Evolutionary conservation across 2,113 vertebrate genomes (phyloP).

Genomic region (Stigmatopora argus): DNA sequence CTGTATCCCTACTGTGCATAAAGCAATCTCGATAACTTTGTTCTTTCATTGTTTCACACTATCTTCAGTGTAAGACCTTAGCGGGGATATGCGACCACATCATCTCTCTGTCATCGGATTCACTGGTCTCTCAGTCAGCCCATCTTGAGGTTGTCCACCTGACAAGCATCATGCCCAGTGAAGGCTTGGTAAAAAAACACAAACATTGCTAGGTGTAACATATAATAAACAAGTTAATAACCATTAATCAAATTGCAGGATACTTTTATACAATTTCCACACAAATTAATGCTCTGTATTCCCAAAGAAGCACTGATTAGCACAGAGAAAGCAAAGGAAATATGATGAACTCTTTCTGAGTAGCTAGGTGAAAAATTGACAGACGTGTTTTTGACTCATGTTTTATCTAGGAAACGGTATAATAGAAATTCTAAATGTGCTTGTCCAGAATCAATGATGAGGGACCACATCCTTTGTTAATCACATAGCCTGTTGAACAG

Average conservation of each 20-base stretch:
- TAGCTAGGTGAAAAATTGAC: background rate
- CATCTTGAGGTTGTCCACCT: constrained; percentile 82
- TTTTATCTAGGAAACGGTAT: background rate
- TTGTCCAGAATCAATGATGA: background rate
- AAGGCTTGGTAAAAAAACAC: constrained; percentile 78
- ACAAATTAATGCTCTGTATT: background rate
- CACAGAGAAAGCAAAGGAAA: background rate
- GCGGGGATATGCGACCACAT: constrained; percentile 93
- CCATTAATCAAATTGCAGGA: too few species aligned
- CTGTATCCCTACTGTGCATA: constrained; percentile 31
- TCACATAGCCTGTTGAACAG: background rate
- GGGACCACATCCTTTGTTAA: background rate
- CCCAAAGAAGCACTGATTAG: background rate
- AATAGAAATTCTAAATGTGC: background rate
- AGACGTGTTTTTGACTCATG: background rate
- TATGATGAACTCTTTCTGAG: background rate
- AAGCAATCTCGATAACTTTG: constrained; percentile 56
- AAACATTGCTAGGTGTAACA: background rate
- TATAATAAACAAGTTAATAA: background rate
- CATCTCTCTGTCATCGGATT: constrained; percentile 86
- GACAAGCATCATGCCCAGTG: constrained; percentile 82
- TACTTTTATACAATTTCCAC: too few species aligned
- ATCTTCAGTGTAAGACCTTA: constrained; percentile 83
- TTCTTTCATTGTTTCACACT: constrained; percentile 11
- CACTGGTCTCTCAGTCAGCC: constrained; percentile 81